A percentile compares a stretch with the other conserved stretches of the same genome.
These are phyloP conservation scores for Trachelus stipa DNA, from an alignment of 2,888 invertebrate species.

Conservation along the genomic window DNA sequence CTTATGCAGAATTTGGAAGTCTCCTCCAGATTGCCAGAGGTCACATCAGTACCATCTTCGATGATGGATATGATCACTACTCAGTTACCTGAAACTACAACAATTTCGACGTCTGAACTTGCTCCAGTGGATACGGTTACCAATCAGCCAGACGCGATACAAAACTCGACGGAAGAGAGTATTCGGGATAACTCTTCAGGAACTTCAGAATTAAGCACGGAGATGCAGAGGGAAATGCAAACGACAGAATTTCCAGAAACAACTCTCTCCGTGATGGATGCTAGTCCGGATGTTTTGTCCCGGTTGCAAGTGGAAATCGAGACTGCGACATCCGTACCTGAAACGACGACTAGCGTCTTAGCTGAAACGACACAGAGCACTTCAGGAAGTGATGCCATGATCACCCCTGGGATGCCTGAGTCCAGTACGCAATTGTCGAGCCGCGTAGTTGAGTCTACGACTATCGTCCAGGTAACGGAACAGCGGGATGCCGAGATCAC, in stretches of 20 bases:
- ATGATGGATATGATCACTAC: background rate
- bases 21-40: constrained; percentile 6
- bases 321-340: background rate
- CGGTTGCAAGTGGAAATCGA: constrained; percentile 10
- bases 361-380: background rate
- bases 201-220: constrained; percentile 8
- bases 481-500: constrained; percentile 1
- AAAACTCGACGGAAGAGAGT: background rate
- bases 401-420: background rate
- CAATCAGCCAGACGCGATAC: background rate
- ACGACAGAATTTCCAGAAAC: constrained; percentile 13
- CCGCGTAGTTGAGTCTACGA: constrained; percentile 10
- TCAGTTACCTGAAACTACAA: constrained; percentile 1
- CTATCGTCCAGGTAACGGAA: constrained; percentile 26
- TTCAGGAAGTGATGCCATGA: constrained; percentile 4
- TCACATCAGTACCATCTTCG: constrained; percentile 6
- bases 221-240: constrained; percentile 2
- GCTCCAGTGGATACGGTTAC: background rate
- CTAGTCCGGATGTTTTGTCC: background rate
- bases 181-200: background rate
- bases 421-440: constrained; percentile 2
- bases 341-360: background rate
- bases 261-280: background rate
- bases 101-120: background rate
- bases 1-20: constrained; percentile 4